Evolutionary conservation across 2,113 vertebrate species (phyloP).

Genomic region (Pterophyllum scalare): DNA sequence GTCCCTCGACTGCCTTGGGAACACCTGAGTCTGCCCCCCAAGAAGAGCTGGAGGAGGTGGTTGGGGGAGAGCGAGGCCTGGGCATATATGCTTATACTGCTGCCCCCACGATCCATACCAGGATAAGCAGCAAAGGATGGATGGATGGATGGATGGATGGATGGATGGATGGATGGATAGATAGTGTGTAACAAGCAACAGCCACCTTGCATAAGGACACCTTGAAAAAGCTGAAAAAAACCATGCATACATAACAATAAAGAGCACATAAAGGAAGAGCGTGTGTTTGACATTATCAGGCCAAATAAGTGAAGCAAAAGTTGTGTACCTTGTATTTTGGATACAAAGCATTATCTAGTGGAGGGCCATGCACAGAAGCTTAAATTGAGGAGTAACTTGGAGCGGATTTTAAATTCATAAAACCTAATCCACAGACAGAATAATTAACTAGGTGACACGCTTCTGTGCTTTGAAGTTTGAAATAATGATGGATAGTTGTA

Average conservation of each 20-base stretch:
- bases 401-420: constrained; percentile 1
- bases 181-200: neutral
- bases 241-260: neutral
- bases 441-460: neutral
- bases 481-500: neutral
- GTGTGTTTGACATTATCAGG: neutral
- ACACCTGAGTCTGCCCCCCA: no score
- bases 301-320: neutral
- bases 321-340: neutral
- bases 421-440: neutral
- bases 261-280: neutral
- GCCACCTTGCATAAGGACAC: neutral
- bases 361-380: neutral
- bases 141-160: neutral
- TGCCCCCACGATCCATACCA: neutral
- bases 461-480: neutral
- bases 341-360: neutral
- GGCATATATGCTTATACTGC: neutral
- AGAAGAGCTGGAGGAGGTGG: no score
- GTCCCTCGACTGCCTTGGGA: no score
- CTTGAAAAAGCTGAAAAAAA: neutral
- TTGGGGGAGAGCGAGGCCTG: no score
- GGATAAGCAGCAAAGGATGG: neutral
- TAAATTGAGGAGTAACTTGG: neutral
- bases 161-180: neutral